Conservation (phyloP, 2,888 invertebrate species). For the Ormyrus labotus region DNA sequence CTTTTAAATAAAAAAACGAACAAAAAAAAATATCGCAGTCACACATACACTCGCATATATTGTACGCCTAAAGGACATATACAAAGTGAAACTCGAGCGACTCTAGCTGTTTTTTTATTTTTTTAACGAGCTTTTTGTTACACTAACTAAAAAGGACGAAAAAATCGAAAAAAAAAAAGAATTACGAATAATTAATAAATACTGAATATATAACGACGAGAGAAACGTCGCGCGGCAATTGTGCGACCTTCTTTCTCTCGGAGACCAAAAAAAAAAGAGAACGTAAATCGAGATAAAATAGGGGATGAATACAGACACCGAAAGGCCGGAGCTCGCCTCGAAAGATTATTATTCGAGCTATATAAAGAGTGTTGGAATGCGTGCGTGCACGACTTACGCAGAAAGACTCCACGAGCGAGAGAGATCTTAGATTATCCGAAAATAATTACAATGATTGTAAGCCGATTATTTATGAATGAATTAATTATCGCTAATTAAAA, state of each 20-base stretch:
- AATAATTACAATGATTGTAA: constrained; percentile 32
- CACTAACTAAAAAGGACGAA: constrained; percentile 37
- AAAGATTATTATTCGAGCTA: constrained; percentile 13
- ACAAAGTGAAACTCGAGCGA: constrained; percentile 40
- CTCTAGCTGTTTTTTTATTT: constrained; percentile 46
- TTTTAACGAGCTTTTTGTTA: constrained; percentile 49
- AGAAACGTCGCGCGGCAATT: not conserved
- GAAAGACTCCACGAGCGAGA: not conserved
- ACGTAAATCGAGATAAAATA: not conserved
- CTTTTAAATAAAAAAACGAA: constrained; percentile 4
- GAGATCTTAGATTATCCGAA: constrained; percentile 7
- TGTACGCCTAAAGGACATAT: constrained; percentile 39
- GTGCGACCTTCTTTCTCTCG: not conserved
- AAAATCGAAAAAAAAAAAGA: constrained; percentile 7
- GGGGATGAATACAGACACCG: too few relatives aligned
- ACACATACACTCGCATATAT: constrained; percentile 18
- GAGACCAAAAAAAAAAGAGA: constrained; percentile 7
- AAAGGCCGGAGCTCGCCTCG: constrained; percentile 10
- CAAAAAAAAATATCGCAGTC: constrained; percentile 8
- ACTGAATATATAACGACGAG: not conserved
- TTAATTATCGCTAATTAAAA: constrained; percentile 38
- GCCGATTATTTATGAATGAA: constrained; percentile 38
- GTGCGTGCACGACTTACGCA: not conserved
- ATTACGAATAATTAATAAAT: constrained; percentile 9
- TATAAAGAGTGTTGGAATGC: constrained; percentile 6